These are phyloP conservation scores for Hybognathus amarus DNA, from an alignment of 2,797 vertebrate species.

Conservation along the genomic window DNA sequence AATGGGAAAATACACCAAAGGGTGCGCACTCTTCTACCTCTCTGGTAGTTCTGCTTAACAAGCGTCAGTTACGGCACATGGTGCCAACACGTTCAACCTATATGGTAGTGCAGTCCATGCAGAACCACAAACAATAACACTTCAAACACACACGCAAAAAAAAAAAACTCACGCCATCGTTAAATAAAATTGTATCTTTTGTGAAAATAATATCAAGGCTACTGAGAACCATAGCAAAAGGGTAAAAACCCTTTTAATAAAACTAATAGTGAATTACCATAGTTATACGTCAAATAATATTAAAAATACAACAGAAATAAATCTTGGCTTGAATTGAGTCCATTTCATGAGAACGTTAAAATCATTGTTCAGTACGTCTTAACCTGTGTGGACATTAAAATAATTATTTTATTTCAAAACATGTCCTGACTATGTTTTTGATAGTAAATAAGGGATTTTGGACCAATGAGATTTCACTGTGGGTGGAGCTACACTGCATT, in stretches of 20 bases:
- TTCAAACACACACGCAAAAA: background rate
- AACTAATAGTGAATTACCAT: constrained; percentile 2
- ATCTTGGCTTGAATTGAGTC: background rate
- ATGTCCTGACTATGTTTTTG: no score
- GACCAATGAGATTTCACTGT: background rate
- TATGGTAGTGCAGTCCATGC: background rate
- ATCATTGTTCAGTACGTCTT: background rate
- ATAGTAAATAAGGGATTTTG: background rate
- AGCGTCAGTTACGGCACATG: constrained; percentile 47
- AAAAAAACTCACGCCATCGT: background rate
- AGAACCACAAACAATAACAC: constrained; percentile 29
- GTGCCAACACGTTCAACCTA: constrained; percentile 49
- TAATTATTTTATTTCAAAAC: background rate
- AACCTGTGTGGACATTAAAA: background rate
- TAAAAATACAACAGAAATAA: background rate
- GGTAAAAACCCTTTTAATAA: constrained; percentile 3
- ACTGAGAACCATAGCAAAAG: constrained; percentile 29
- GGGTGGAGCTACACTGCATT: background rate
- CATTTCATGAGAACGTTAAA: background rate
- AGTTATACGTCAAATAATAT: background rate
- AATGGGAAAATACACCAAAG: constrained; percentile 53
- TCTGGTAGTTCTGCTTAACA: constrained; percentile 45
- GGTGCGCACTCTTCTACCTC: constrained; percentile 54
- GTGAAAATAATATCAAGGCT: background rate
- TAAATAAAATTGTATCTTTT: background rate